These are phyloP conservation scores for Madoqua kirkii DNA, from an alignment of 2,113 vertebrate species.

Conservation along the genomic window DNA sequence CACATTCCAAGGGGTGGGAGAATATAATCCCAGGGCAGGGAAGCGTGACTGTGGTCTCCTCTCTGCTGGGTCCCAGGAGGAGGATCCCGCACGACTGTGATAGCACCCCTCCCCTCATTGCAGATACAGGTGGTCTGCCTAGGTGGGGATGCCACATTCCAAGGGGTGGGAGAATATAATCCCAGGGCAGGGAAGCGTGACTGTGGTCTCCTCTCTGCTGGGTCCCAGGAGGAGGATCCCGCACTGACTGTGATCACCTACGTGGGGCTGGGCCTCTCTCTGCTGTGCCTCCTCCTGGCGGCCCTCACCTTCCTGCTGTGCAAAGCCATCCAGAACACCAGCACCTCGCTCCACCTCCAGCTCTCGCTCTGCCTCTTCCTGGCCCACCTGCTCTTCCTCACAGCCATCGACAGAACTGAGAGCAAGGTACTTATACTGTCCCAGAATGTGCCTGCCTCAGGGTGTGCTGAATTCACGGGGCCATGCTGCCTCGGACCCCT, in stretches of 20 bases:
- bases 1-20: too few relatives aligned
- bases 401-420: conserved; percentile 4
- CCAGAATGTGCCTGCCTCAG: background rate
- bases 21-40: background rate
- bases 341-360: conserved; percentile 68
- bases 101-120: too few relatives aligned
- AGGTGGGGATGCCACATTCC: too few relatives aligned
- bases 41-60: background rate
- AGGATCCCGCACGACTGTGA: background rate
- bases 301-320: conserved; percentile 74
- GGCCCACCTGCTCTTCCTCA: conserved; percentile 72
- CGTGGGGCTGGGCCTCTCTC: conserved; percentile 52
- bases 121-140: background rate
- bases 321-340: conserved; percentile 56
- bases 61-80: background rate
- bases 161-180: too few relatives aligned
- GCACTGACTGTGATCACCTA: conserved; percentile 27
- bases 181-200: background rate
- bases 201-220: background rate
- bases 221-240: background rate
- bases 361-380: conserved; percentile 73
- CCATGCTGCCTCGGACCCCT: accelerated
- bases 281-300: conserved; percentile 69
- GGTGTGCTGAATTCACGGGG: background rate
- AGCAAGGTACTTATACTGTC: conserved; percentile 26